Evolutionary conservation across 2,797 vertebrate species (phyloP).

Genomic region (Coregonus sp.): DNA sequence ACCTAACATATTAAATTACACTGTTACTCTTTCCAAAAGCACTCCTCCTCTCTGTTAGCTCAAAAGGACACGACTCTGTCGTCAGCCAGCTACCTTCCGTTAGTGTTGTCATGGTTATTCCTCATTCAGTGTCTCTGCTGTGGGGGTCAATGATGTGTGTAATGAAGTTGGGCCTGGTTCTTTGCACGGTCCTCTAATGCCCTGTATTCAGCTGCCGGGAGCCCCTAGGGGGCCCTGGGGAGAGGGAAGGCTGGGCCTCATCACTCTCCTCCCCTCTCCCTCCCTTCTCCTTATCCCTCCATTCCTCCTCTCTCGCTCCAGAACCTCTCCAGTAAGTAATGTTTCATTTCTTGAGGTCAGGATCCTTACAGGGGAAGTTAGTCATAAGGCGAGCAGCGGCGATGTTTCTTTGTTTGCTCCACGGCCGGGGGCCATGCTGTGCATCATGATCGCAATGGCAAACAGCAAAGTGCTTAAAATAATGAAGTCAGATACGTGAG

Average conservation of each 20-base stretch:
- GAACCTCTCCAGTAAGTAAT: background rate
- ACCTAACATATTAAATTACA: background rate
- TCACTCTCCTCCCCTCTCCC: background rate
- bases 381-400: background rate
- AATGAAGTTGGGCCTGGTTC: constrained; percentile 42
- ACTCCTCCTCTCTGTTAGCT: background rate
- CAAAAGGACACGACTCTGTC: background rate
- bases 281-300: background rate
- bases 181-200: too few species aligned
- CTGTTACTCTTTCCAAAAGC: constrained; percentile 10
- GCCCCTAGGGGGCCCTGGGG: background rate
- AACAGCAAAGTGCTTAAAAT: constrained; percentile 13
- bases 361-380: background rate
- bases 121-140: background rate
- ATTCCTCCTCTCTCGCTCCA: too few species aligned
- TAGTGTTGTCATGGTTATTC: constrained; percentile 1
- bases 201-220: background rate
- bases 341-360: constrained; percentile 5
- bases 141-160: constrained; percentile 41
- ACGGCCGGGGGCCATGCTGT: background rate
- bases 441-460: constrained; percentile 13
- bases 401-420: background rate
- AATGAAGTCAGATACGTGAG: constrained; percentile 17
- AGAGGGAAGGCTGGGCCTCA: background rate
- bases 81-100: background rate